Base-by-base conservation (phyloP, 1,140 invertebrate genomes). In the Sitophilus oryzae region DNA sequence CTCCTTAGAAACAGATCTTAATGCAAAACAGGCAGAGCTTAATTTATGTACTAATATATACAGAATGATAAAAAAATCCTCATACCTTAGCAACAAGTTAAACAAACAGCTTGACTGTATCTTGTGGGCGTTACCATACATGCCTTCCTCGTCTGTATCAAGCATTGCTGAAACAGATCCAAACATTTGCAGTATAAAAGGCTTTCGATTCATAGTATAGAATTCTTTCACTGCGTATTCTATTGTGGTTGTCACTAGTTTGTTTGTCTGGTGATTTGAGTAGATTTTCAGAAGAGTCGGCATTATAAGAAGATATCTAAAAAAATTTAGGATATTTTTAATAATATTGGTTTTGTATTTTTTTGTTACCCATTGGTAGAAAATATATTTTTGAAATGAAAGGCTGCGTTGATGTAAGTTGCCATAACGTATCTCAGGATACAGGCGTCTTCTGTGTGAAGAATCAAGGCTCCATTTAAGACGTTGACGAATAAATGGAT, bases 371-470 rank as follows among this genome's bases (percentile, higher is more conserved):
- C 96, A 73, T 98, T 97, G 3, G 91, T 94, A 4, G 95, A 95
- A 73, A 99, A 99, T 44, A 99, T 94, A 67, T 98, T 97, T 73
- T 97, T 98, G 70, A 99, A 99, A 76, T 98, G 95, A 60, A 93
- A 93, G 2, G 93, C 92, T 2, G 94, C 93, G 73, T 97, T 98
- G 48, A 99, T 93, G 65, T 96, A 97, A 0, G 94, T 96, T 0
- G 96, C 93, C 71, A 96, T 88, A 21, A 96, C 96, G 68, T 94
- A 92, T 69, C 97, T 77, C 20, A 99, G 79, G 63, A 99, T 94
- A 50, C 93, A 86, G 0, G 92, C 88, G 72, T 99, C 95, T 76
- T 98, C 94, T 65, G 93, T 93, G 71, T 98, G 94, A 21, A 99
- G 75, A 51, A 98, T 89, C n/a, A 99, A 77, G 2, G 94, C 89